Percentiles rank a stretch among this genome's conserved stretches.
phyloP scores from a whole-genome alignment of 2,888 invertebrate species.

The Andrena flavipes region DNA sequence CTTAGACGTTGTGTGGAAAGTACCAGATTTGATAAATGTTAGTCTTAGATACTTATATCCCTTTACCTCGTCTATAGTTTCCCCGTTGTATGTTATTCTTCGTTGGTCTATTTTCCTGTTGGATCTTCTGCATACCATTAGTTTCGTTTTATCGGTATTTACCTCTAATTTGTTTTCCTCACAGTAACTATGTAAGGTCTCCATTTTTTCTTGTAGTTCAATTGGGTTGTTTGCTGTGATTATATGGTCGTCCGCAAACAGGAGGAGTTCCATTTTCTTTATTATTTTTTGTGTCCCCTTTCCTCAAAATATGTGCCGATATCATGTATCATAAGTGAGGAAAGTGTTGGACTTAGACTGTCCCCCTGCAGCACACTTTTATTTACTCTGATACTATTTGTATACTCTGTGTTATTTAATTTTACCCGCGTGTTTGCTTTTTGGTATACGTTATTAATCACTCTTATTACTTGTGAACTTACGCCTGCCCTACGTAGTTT shows the following conservation, averaged over 20 bases:
- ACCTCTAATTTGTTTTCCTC: too few species aligned
- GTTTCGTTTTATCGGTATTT: too few species aligned
- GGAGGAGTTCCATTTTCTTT: background rate
- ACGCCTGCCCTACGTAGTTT: background rate
- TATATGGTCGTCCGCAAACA: background rate
- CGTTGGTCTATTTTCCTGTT: too few species aligned
- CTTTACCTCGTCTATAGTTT: background rate
- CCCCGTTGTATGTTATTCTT: background rate
- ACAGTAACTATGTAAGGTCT: background rate
- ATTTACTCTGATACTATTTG: background rate
- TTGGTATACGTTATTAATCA: background rate
- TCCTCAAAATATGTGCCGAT: background rate
- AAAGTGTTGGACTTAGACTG: background rate
- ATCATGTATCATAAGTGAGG: background rate
- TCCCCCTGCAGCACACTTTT: background rate
- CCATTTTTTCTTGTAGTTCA: background rate
- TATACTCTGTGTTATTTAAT: background rate
- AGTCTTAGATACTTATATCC: background rate
- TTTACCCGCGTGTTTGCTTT: background rate
- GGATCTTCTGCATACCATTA: too few species aligned
- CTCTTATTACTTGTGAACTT: background rate
- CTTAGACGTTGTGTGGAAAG: background rate
- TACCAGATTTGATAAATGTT: background rate
- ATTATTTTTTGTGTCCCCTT: conserved; percentile 3
- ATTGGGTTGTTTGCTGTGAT: background rate